A percentile compares a stretch with the other conserved stretches of the same genome.
These are phyloP conservation scores for Morbakka virulenta DNA, from an alignment of 30 jellyfish, hydroid and myxozoan species.

Conservation along the genomic window DNA sequence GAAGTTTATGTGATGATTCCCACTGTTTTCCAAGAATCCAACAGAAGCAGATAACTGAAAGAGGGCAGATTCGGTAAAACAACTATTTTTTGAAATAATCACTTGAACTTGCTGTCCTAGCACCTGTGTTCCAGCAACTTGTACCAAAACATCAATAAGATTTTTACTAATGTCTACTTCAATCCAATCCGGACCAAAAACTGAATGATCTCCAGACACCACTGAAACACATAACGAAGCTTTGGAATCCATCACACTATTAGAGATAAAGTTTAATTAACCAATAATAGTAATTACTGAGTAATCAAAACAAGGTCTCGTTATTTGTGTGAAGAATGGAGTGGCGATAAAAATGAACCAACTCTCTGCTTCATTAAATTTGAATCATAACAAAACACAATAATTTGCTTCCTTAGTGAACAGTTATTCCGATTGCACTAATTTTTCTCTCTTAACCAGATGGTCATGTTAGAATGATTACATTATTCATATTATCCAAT, in stretches of 20 bases:
- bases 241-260: constrained; percentile 59
- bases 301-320: too few relatives aligned
- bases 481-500: too few relatives aligned
- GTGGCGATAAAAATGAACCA: too few relatives aligned
- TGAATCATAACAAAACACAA: too few relatives aligned
- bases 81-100: constrained; percentile 78
- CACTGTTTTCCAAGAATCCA: constrained; percentile 51
- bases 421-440: too few relatives aligned
- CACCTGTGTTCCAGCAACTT: constrained; percentile 82
- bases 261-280: too few relatives aligned
- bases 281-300: too few relatives aligned
- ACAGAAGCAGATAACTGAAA: constrained; percentile 77
- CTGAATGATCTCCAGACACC: constrained; percentile 62
- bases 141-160: constrained; percentile 78
- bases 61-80: constrained; percentile 92
- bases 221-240: constrained; percentile 79
- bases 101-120: constrained; percentile 97
- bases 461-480: too few relatives aligned
- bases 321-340: too few relatives aligned
- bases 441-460: too few relatives aligned
- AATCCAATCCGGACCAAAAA: constrained; percentile 97
- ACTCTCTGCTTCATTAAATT: too few relatives aligned
- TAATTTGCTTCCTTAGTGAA: too few relatives aligned
- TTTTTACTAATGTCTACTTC: constrained; percentile 68
- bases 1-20: constrained; percentile 76